Conservation (phyloP, 2,888 invertebrate genomes). For the Trichogramma dendrolimi region DNA sequence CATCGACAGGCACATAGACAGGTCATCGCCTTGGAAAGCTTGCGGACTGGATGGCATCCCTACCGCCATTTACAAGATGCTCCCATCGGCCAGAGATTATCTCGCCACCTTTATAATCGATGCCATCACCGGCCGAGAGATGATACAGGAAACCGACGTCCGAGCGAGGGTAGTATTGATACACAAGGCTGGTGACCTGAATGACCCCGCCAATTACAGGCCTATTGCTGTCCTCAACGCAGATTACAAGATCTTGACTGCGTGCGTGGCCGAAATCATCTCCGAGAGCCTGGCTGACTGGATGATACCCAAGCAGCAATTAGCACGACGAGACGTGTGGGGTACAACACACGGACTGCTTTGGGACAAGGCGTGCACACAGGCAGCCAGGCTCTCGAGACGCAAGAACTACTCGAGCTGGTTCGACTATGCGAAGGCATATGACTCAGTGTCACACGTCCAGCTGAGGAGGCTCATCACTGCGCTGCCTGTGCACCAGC, state of each 20-base stretch:
- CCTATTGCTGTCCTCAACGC: slow-evolving; percentile 34
- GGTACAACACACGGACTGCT: slow-evolving; percentile 11
- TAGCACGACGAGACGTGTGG: slow-evolving; percentile 24
- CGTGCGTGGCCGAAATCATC: background rate
- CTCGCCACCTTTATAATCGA: background rate
- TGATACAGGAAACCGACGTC: slow-evolving; percentile 24
- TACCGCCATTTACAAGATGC: background rate
- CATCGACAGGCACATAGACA: background rate
- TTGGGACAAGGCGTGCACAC: slow-evolving; percentile 3
- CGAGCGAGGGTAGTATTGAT: slow-evolving; percentile 31
- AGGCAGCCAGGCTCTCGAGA: background rate
- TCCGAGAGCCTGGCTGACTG: background rate
- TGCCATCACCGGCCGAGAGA: too few relatives aligned
- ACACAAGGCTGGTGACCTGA: slow-evolving; percentile 30
- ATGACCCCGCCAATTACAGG: slow-evolving; percentile 30
- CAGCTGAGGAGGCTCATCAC: too few relatives aligned
- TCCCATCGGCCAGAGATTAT: background rate
- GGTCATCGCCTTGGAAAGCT: background rate
- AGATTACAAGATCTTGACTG: slow-evolving; percentile 34
- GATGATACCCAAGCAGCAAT: slow-evolving; percentile 2
- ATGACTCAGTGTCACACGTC: too few relatives aligned
- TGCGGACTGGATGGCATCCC: background rate
- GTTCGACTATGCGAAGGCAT: too few relatives aligned
- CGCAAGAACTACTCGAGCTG: too few relatives aligned
- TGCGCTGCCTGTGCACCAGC: too few relatives aligned